A percentile compares a stretch with the other conserved stretches of the same genome.
phyloP scores from a whole-genome alignment of 2,797 vertebrate species.

The Mus spretus region DNA sequence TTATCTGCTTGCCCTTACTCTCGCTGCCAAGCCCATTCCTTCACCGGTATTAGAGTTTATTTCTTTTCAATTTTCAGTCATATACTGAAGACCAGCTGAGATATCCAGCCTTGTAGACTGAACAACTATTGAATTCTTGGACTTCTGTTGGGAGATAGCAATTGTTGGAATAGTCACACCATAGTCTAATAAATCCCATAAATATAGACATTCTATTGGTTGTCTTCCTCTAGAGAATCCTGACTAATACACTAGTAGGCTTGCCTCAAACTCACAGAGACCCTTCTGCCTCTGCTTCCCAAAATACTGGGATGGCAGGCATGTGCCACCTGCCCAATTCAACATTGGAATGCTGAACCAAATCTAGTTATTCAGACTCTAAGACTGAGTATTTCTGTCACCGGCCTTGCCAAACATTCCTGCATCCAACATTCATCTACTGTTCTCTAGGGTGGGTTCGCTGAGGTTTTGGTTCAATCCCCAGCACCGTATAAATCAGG shows the following conservation, averaged over 20 bases:
- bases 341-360: neutral
- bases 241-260: neutral
- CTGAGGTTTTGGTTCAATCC: neutral
- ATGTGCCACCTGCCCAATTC: neutral
- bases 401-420: neutral
- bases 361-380: slow-evolving; percentile 2
- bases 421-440: neutral
- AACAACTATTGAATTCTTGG: neutral
- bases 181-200: neutral
- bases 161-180: neutral
- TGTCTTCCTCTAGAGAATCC: neutral
- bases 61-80: neutral
- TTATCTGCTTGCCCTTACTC: neutral
- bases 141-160: neutral
- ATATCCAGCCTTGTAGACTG: neutral
- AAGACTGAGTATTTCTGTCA: neutral
- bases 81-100: neutral
- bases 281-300: neutral
- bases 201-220: neutral
- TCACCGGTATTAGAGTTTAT: neutral
- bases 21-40: neutral
- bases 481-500: neutral
- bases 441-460: neutral
- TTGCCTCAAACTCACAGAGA: neutral
- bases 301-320: neutral